Base-by-base conservation (phyloP, 2,113 vertebrate genomes). In the Sceloporus tristichus region DNA sequence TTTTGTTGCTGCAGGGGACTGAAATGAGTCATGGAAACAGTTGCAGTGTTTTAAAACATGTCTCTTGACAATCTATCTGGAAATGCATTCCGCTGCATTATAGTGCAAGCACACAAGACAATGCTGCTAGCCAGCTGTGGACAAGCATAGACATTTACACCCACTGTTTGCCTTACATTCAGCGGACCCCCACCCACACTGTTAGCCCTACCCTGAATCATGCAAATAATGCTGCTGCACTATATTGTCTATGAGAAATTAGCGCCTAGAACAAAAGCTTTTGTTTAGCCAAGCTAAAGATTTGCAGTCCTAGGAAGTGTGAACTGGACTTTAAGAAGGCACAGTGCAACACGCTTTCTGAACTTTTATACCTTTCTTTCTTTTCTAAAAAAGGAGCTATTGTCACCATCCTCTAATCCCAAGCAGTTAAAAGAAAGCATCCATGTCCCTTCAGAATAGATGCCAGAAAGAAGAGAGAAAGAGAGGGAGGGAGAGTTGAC, bases 401-500 rank as follows among this genome's bases (percentile, higher is more conserved):
- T 27, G 29, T 71, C 56, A 66, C 25, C 10, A n/a, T 48, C 25
- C 80, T 27, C 73, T 66, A 38, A 40, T 5, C 42, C 42, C 25
- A 66, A 48, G 2, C n/a, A 85, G 73, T 85, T 0, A 88, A 91
- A 90, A 85, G 88, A 83, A 91, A 75, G 1, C 62, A 81, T 89
- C 0, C 0, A 83, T 85, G 21, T 66, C 81, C 89, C 81, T 91
- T 91, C 27, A 86, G 84, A 91, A 82, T 85, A 88, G 94, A 84
- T 80, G 82, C 84, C 0, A 1, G 89, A 40, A 82, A 82, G 40
- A 81, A 9, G 48, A 53, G 42, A 62, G 59, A 62, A 14, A 62
- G 59, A 62, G 59, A 16, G 59, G 13, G 59, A 62, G 59, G 7
- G 59, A 62, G 59, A 18, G 4, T 81, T 29, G 81, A 84, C 85